Evolutionary conservation across 2,888 invertebrate species (phyloP).

Genomic region (Callyntrura guangdongensis): DNA sequence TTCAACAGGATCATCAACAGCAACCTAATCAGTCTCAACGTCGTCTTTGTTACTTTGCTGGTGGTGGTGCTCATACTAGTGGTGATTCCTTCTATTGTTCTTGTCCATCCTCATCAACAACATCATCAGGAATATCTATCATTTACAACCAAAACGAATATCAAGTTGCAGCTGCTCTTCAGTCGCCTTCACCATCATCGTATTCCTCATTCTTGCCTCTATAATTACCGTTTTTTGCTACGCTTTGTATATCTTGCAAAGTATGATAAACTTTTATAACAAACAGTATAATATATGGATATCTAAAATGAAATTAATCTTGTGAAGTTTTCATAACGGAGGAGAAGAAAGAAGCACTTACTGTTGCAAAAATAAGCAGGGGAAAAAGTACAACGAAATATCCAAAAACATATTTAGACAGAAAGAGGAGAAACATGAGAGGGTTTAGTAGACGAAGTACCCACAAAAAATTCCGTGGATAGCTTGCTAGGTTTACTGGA

Average conservation of each 20-base stretch:
- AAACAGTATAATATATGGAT: neutral
- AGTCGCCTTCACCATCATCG: slow-evolving; percentile 10
- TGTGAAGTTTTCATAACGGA: neutral
- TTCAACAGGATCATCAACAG: slow-evolving; percentile 39
- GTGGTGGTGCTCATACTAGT: neutral
- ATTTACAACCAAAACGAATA: slow-evolving; percentile 58
- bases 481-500: neutral
- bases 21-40: slow-evolving; percentile 46
- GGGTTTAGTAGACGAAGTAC: neutral
- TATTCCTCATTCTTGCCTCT: slow-evolving; percentile 29
- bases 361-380: neutral
- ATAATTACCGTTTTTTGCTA: slow-evolving; percentile 40
- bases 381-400: slow-evolving; percentile 28
- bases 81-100: slow-evolving; percentile 48
- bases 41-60: slow-evolving; percentile 18
- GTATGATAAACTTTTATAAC: neutral
- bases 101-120: neutral
- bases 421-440: neutral
- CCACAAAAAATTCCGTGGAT: neutral
- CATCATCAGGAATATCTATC: neutral
- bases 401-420: neutral
- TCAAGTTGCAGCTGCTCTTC: slow-evolving; percentile 56
- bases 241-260: neutral
- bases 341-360: neutral
- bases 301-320: neutral